Percentiles rank a stretch among this genome's conserved stretches.
Evolutionary conservation across 2,888 invertebrate genomes (phyloP).

Genomic region (Nipponacmea schrenckii): DNA sequence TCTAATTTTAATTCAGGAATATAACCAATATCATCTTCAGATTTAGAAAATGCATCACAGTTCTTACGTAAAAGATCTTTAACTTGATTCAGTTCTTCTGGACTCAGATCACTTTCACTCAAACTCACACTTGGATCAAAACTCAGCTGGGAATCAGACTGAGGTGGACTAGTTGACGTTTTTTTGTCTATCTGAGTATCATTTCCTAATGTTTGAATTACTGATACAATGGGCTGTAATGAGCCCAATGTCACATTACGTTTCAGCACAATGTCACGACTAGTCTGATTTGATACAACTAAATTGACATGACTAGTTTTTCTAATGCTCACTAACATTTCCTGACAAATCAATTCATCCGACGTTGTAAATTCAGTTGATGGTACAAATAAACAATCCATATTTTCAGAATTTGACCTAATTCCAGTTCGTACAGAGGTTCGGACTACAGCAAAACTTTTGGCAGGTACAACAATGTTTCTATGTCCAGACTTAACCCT

Average conservation of each 20-base stretch:
- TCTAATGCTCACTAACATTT: too few relatives aligned
- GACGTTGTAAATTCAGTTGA: not conserved
- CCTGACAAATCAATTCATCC: too few relatives aligned
- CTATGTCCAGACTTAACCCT: not conserved
- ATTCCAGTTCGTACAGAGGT: not conserved
- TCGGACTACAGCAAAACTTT: not conserved
- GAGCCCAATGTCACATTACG: too few relatives aligned
- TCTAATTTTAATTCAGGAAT: slow-evolving; percentile 1
- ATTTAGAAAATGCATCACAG: not conserved
- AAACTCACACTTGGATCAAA: too few relatives aligned
- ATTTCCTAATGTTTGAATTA: too few relatives aligned
- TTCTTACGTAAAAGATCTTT: not conserved
- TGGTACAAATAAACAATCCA: not conserved
- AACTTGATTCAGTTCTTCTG: not conserved
- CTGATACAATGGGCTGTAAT: too few relatives aligned
- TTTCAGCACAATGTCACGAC: too few relatives aligned
- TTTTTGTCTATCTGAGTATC: too few relatives aligned
- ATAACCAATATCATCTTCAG: slow-evolving; percentile 18
- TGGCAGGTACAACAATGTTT: not conserved
- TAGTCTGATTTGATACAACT: too few relatives aligned
- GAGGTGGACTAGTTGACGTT: too few relatives aligned
- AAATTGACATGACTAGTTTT: too few relatives aligned
- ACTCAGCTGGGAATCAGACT: too few relatives aligned
- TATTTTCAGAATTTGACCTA: not conserved
- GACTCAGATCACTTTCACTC: not conserved